Evolutionary conservation across 2,888 invertebrate genomes (phyloP), one percentile per base, ranked within the genome.

Genomic region (Thyatira batis): DNA sequence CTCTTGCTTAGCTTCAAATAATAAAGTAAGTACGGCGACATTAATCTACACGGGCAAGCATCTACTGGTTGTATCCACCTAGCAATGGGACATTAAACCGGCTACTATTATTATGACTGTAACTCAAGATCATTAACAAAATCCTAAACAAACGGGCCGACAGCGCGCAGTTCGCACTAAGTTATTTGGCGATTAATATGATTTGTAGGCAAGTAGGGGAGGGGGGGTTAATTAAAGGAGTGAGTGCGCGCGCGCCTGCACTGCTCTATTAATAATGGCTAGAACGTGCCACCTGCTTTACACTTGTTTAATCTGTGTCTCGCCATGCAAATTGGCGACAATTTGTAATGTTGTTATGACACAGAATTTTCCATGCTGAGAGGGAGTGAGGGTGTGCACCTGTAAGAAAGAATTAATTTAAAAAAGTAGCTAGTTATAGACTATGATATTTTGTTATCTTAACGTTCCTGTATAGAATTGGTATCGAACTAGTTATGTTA

Each of bases 171-270:
- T 45, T 30, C 17, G 46, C 51, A 39, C 20, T 21, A 17, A 61
- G 39, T 55, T 55, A 57, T 61, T 52, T 17, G 44, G 20, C 49
- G 46, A 57, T 57, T 55, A 57, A 52, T 45, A 50, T 61, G 57
- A 61, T 58, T 61, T 55, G 55, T 58, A 54, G 27, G 0, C 9
- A 17, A 9, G 57, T 39, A 0, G 17, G 8, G 39, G 39, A 8
- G 39, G 33, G 39, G 8, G 27, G 27, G 1, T 3, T 39, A 13
- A 39, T 39, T 17, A 17, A 2, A 39, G 2, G 2, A 17, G 39
- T 17, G 17, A 39, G 17, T 39, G 39, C 39, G 13, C 39, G n/a
- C 33, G 33, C 39, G 39, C 39, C 39, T 17, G 1, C 17, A 1
- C 8, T n/a, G n/a, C 4, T 39, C 39, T 39, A 39, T 39, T 13